Conservation (phyloP, 2,797 vertebrate species). For the Tamandua tetradactyla region DNA sequence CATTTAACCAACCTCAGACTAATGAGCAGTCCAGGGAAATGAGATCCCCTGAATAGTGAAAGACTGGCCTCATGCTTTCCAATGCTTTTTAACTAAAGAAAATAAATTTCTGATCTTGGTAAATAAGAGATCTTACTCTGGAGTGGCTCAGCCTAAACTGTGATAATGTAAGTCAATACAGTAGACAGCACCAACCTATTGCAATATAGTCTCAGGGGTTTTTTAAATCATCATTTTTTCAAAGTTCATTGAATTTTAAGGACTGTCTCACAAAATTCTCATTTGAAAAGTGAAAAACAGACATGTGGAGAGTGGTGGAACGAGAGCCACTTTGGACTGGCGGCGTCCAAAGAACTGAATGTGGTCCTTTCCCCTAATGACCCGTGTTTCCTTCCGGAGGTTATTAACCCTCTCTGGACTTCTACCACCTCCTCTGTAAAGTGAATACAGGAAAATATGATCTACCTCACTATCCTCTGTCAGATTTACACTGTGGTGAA, state of each 20-base stretch:
- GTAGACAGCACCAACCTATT: not conserved
- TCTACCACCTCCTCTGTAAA: not conserved
- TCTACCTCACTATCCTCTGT: not conserved
- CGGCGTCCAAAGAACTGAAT: not conserved
- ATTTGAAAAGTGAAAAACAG: constrained; percentile 21
- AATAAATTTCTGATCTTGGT: constrained; percentile 47
- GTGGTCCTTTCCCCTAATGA: not conserved
- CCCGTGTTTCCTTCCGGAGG: not conserved
- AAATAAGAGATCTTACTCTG: constrained; percentile 48
- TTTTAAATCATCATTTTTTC: constrained; percentile 39
- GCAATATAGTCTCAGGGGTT: not conserved
- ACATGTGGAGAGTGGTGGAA: not conserved
- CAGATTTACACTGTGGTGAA: not conserved
- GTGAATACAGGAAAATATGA: not conserved
- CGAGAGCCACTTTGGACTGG: not conserved
- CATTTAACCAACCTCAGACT: not conserved
- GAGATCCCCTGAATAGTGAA: not conserved
- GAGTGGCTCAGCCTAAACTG: constrained; percentile 3
- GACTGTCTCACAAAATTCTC: not conserved
- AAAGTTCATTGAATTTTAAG: constrained; percentile 54
- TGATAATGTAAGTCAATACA: constrained; percentile 51
- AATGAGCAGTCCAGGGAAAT: not conserved
- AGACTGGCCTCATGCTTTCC: not conserved
- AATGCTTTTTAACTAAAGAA: constrained; percentile 34
- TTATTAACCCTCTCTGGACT: not conserved